Evolutionary conservation across 2,113 vertebrate species (phyloP).

Genomic region (Micronycteris hirsuta): DNA sequence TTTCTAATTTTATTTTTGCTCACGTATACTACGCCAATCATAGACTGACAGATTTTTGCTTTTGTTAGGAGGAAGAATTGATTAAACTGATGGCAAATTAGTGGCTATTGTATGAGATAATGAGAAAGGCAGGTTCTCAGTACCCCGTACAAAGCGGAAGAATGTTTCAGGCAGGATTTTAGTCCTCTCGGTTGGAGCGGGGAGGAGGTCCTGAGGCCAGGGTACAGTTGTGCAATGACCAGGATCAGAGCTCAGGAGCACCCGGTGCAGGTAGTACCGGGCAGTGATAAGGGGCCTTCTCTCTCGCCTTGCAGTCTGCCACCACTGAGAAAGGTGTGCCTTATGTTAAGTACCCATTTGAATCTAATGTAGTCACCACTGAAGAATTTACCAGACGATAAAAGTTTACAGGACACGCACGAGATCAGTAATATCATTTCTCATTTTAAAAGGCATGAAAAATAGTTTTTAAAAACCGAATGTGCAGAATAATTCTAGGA

Average conservation of each 20-base stretch:
- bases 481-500: slow-evolving; percentile 51
- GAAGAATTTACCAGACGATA: neutral
- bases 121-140: neutral
- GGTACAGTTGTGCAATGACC: accelerated
- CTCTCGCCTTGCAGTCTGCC: neutral
- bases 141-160: neutral
- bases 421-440: neutral
- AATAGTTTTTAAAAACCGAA: slow-evolving; percentile 18
- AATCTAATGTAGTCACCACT: neutral
- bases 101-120: neutral
- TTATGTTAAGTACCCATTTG: neutral
- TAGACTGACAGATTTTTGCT: neutral
- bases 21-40: neutral
- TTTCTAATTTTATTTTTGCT: slow-evolving; percentile 20
- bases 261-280: accelerated
- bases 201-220: neutral
- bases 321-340: neutral
- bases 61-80: neutral
- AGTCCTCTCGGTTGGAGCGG: neutral
- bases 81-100: neutral
- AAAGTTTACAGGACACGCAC: neutral
- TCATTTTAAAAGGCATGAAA: too few species aligned
- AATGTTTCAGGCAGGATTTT: neutral
- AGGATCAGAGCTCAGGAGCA: neutral
- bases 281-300: neutral